Percentiles rank a stretch among this genome's conserved stretches.
Evolutionary conservation across 2,888 invertebrate genomes (phyloP).

Genomic region (Spatulosminthurus flaviceps): DNA sequence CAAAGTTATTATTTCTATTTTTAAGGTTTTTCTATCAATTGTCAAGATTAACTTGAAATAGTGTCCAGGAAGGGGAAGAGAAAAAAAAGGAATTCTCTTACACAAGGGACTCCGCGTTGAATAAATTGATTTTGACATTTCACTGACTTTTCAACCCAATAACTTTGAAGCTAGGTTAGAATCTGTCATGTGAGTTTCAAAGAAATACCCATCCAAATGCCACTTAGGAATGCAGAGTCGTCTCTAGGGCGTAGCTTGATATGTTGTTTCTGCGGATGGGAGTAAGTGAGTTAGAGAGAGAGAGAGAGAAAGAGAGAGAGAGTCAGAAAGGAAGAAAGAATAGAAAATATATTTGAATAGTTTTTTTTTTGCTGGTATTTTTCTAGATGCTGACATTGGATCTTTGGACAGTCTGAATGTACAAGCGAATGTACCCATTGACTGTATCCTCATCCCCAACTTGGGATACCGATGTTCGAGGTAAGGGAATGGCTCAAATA

Average conservation of each 20-base stretch:
- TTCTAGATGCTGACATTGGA: constrained; percentile 35
- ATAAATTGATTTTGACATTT: not conserved
- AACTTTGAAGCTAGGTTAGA: not conserved
- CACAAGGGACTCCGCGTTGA: too few species aligned
- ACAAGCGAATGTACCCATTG: constrained; percentile 51
- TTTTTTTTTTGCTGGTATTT: not conserved
- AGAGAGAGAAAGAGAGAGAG: too few species aligned
- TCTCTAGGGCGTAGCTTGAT: not conserved
- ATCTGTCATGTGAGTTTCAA: not conserved
- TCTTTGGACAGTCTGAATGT: constrained; percentile 34
- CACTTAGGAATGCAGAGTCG: too few species aligned
- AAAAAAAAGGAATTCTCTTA: too few species aligned
- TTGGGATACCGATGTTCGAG: constrained; percentile 59
- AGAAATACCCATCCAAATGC: too few species aligned
- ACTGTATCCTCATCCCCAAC: constrained; percentile 59
- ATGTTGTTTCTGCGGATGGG: not conserved
- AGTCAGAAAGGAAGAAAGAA: not conserved
- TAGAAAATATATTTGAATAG: not conserved
- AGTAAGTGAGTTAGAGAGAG: not conserved
- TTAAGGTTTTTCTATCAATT: too few species aligned
- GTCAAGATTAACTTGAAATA: too few species aligned
- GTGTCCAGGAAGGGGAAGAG: too few species aligned
- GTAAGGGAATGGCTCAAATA: constrained; percentile 51
- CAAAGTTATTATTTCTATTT: too few species aligned
- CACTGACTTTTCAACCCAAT: not conserved